Base-by-base conservation (phyloP, 2,113 vertebrate species). In the Tetrax tetrax region DNA sequence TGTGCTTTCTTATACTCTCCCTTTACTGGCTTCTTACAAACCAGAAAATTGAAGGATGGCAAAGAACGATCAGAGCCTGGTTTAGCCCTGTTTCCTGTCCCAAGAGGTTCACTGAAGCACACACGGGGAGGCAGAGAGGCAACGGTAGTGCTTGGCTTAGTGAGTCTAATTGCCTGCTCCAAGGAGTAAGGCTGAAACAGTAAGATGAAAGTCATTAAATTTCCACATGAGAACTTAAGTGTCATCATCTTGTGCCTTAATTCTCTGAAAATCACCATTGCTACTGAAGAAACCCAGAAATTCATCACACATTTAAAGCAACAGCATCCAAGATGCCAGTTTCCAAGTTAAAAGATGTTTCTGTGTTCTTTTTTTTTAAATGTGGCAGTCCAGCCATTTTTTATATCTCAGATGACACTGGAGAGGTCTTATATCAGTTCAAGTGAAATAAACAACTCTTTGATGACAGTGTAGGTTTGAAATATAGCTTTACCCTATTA, bases 371-470 rank as follows among this genome's bases (percentile, higher is more conserved):
- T 18, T 79, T 87, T 68, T 2, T 61, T 25, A 59, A 85, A 51
- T 2, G 1, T 54, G 22, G 21, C 14, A 43, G 5, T 70, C 31
- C 28, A 74, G 37, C 12, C 13, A 50, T 93, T 82, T 92, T 94
- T 95, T 63, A 47, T 77, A 38, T 45, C 64, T 79, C 51, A 80
- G 63, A 57, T 63, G 71, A 94, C 65, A 53, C 38, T 71, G 35
- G 20, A 71, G 48, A 83, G 23, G 25, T 93, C 92, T 94, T 83
- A 43, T 60, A 77, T 47, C 53, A n/a, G 54, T 93, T 83, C 65
- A 71, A 76, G 68, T 43, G 75, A 96, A 96, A 95, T 82, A 82
- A 96, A 90, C 47, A 92, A 70, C 38, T 87, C 70, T 80, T 38
- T 87, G 74, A 85, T 75, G 77, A 80, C 56, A 81, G 6, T 31